Base-by-base conservation (phyloP, 2,797 vertebrate genomes). In the Linurgus olivaceus region DNA sequence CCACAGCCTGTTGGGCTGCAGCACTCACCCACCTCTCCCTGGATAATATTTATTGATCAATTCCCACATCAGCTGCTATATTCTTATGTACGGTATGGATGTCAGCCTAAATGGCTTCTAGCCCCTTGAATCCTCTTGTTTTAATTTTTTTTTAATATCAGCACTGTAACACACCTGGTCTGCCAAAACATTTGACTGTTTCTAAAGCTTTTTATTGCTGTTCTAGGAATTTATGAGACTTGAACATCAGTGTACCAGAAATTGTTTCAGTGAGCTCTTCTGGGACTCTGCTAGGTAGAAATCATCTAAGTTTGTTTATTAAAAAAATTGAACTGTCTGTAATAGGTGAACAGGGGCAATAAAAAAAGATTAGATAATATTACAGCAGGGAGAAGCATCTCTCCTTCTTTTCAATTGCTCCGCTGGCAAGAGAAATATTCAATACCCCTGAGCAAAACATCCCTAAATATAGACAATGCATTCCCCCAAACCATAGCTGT, bases 261-360 rank as follows among this genome's bases (percentile, higher is more conserved):
- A 75, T 74, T 80, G 45, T 77, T 95, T 94, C 65, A 84, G n/a
- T 3, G 9, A 83, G 61, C 20, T 86, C 55, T 83, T 86, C 61
- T 88, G 90, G 40, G 57, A 80, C 20, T 82, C 40, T 63, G 19
- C 14, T 28, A 24, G 11, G 45, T 90, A 21, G 72, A 93, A 96
- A 79, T 59, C n/a, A 88, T 91, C 48, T 44, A 61, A 77, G 57
- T 93, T 88, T 71, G 13, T 83, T 95, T 82, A 88, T 85, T 71
- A 62, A 82, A 90, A 92, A 73, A 66, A 48, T 24, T 33, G 59
- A 94, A 62, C 71, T 62, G 55, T 38, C 42, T 88, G 13, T 90
- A 84, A 71, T 74, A 75, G 58, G 29, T 44, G 66, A 1, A 3
- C n/a, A 65, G 3, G n/a, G 35, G 33, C 58, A 86, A 83, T 74